Evolutionary conservation across 2,113 vertebrate genomes (phyloP).

Genomic region (Carollia perspicillata): DNA sequence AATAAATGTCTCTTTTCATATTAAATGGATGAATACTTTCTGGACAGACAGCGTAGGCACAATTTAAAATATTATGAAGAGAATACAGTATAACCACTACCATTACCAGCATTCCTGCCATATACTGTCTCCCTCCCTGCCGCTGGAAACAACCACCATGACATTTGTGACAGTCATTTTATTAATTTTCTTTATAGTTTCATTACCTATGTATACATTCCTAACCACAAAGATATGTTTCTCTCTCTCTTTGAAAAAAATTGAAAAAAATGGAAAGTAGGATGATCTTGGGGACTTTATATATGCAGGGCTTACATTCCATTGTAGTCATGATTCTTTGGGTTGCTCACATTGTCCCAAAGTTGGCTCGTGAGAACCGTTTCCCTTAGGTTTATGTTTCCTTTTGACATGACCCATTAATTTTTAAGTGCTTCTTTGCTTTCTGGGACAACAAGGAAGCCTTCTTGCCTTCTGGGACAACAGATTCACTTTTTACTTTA

Average conservation of each 20-base stretch:
- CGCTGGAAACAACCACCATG: neutral
- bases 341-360: neutral
- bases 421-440: neutral
- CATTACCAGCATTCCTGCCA: neutral
- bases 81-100: neutral
- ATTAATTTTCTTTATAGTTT: neutral
- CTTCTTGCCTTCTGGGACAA: neutral
- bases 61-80: neutral
- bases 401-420: neutral
- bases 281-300: neutral
- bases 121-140: neutral
- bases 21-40: too few species aligned
- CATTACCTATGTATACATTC: neutral
- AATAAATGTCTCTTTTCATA: too few species aligned
- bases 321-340: neutral
- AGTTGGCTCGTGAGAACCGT: neutral
- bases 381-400: neutral
- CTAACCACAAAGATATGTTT: neutral
- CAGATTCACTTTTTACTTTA: neutral
- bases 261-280: neutral
- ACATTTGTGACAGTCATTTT: neutral
- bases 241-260: neutral
- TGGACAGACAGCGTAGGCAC: too few species aligned
- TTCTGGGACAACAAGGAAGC: neutral
- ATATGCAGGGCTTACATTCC: neutral